Evolutionary conservation across 2,113 vertebrate species (phyloP), one percentile per base, ranked within the genome.

Genomic region (Amia ocellicauda): DNA sequence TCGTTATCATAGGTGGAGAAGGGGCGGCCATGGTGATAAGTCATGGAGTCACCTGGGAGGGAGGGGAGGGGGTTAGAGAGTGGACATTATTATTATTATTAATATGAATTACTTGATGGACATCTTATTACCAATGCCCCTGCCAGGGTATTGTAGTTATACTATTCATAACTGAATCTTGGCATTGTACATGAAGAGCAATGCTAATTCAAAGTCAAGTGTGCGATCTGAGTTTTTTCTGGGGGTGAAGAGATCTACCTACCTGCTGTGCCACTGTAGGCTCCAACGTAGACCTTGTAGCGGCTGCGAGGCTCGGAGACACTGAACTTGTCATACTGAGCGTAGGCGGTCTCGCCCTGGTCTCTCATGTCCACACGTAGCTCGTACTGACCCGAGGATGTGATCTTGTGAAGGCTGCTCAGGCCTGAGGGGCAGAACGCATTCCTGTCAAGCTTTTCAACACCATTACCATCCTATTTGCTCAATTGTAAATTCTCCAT

Each of bases 1-100:
- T 99, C 97, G 41, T 97, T 91, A 80, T 99, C 96, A 0, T 84
- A 96, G 3, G 96, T 98, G 50, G 97, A 98, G 84, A 99, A 99
- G 0, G 93, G 85, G 1, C 95, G 91, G 11, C 93, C 93, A 0
- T 96, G 93, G 75, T 99, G 97, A 76, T 99, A 99, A 0, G 86
- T 92, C 95, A 99, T 97, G 8, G 97, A 99, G 79, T 99, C 97
- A 57, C 97, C 97, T 99, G 56, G 13, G n/a, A n/a, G 23, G 45
- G 14, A 47, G 2, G 20, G 40, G 51, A 50, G 47, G 17, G 47
- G 47, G 20, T 22, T 36, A n/a, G 31, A 36, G 31, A 36, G n/a
- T n/a, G n/a, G n/a, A n/a, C n/a, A n/a, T n/a, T n/a, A n/a, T n/a
- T n/a, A n/a, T n/a, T n/a, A n/a, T n/a, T n/a, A n/a, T n/a, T n/a